phyloP scores from a whole-genome alignment of 2,888 invertebrate genomes.

The Orchesellides sinensis region DNA sequence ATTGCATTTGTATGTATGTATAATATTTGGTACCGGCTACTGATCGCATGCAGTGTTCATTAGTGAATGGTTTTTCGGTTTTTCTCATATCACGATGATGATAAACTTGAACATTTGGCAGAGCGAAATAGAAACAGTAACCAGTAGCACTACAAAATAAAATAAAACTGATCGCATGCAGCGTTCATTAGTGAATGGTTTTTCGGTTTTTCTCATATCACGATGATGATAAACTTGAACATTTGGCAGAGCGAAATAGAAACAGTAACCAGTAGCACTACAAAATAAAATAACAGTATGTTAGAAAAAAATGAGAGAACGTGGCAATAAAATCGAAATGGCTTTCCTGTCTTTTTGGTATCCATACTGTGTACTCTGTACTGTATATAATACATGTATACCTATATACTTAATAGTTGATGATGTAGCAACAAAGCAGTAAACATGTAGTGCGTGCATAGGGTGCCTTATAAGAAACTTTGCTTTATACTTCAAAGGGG shows the following conservation, averaged over 20 bases:
- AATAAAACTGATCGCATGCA: slow-evolving; percentile 64
- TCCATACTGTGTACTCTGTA: slow-evolving; percentile 10
- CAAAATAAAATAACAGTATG: too few species aligned
- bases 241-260: slow-evolving; percentile 52
- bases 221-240: slow-evolving; percentile 68
- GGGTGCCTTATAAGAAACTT: too few species aligned
- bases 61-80: slow-evolving; percentile 59
- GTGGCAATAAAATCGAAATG: slow-evolving; percentile 67
- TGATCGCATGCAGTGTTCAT: slow-evolving; percentile 66
- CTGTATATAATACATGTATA: too few species aligned
- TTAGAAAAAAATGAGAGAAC: slow-evolving; percentile 59
- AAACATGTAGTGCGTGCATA: too few species aligned
- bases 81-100: slow-evolving; percentile 52
- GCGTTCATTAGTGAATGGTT: slow-evolving; percentile 61
- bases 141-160: too few species aligned
- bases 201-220: slow-evolving; percentile 23
- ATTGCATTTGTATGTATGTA: slow-evolving; percentile 7
- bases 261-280: too few species aligned
- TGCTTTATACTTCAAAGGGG: not conserved
- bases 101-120: slow-evolving; percentile 66
- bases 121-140: too few species aligned
- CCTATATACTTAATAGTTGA: too few species aligned
- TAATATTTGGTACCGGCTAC: not conserved
- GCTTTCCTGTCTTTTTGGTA: slow-evolving; percentile 53
- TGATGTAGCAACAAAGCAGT: too few species aligned